Percentiles rank a stretch among this genome's conserved stretches.
These are phyloP conservation scores for Chinchilla lanigera DNA, from an alignment of 2,113 vertebrate genomes.

Conservation along the genomic window DNA sequence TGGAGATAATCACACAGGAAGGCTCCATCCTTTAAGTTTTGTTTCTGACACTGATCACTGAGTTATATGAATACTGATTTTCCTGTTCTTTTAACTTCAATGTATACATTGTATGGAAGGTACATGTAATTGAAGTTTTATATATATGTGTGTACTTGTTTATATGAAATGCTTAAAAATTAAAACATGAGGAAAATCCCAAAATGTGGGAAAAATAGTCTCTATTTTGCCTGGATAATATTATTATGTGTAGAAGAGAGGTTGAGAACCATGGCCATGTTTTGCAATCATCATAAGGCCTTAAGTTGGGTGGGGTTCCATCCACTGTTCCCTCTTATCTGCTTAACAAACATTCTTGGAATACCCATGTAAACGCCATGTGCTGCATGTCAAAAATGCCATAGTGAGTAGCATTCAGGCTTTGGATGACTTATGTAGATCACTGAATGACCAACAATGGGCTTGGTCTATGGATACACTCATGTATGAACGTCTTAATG, in stretches of 20 bases:
- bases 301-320: not conserved
- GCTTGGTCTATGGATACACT: not conserved
- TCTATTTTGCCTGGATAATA: not conserved
- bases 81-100: not conserved
- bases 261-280: rapidly evolving
- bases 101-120: not conserved
- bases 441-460: not conserved
- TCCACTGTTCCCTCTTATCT: not conserved
- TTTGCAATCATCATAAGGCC: not conserved
- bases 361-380: too few relatives aligned
- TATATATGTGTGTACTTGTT: not conserved
- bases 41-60: not conserved
- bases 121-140: not conserved
- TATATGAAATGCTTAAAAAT: not conserved
- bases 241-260: too few relatives aligned
- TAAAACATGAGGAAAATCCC: not conserved
- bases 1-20: not conserved
- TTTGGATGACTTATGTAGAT: not conserved
- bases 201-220: not conserved
- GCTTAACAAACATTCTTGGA: not conserved
- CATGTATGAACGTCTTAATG: too few relatives aligned
- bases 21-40: not conserved
- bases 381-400: not conserved
- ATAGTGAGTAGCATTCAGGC: not conserved
- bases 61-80: not conserved